phyloP scores from a whole-genome alignment of 2,797 vertebrate species.

The Lateolabrax maculatus region DNA sequence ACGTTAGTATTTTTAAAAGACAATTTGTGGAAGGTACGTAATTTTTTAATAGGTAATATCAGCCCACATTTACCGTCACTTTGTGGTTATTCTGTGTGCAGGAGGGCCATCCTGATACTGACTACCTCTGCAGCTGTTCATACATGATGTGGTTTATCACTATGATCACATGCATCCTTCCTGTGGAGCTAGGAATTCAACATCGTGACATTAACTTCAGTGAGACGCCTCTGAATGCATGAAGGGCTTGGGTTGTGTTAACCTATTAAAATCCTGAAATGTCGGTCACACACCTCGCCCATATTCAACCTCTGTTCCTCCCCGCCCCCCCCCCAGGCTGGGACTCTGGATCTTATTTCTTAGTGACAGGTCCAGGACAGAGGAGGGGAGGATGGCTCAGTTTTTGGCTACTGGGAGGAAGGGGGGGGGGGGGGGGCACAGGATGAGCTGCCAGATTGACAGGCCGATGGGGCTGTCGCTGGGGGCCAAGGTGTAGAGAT shows the following conservation, averaged over 20 bases:
- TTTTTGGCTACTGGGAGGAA: slow-evolving; percentile 59
- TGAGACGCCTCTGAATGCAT: not conserved
- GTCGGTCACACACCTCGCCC: slow-evolving; percentile 19
- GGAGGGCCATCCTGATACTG: slow-evolving; percentile 3
- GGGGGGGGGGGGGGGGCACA: slow-evolving; percentile 45
- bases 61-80: not conserved
- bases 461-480: slow-evolving; percentile 65
- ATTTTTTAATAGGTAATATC: not conserved
- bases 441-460: slow-evolving; percentile 78
- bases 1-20: not conserved
- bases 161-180: slow-evolving; percentile 28
- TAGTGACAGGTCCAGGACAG: slow-evolving; percentile 73
- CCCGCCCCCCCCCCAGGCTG: slow-evolving; percentile 37
- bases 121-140: slow-evolving; percentile 28
- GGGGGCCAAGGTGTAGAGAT: slow-evolving; percentile 74
- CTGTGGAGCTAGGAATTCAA: slow-evolving; percentile 32
- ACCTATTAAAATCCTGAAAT: slow-evolving; percentile 21
- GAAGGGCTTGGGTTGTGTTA: slow-evolving; percentile 12
- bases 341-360: slow-evolving; percentile 76
- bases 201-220: slow-evolving; percentile 9
- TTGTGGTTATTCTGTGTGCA: slow-evolving; percentile 23
- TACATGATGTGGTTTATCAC: slow-evolving; percentile 37
- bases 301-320: slow-evolving; percentile 53
- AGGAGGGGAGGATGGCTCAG: slow-evolving; percentile 53
- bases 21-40: not conserved